Conservation (phyloP, 2,888 invertebrate species). For the Onthophagus sagittarius region DNA sequence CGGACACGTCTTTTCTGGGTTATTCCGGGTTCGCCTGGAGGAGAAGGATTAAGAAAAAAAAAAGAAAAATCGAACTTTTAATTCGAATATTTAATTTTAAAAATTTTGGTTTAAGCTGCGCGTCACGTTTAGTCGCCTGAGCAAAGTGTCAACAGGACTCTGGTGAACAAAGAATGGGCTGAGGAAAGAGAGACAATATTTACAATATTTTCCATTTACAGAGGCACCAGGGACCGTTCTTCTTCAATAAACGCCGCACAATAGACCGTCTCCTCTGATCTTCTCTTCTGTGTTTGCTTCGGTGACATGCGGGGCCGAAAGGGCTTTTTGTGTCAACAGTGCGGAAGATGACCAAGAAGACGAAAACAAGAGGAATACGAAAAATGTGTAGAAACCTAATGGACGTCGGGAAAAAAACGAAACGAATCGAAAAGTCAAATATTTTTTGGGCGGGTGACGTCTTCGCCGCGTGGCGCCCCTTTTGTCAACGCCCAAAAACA, state of each 20-base stretch:
- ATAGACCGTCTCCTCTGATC: background rate
- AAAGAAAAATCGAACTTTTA: background rate
- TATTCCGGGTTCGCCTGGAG: background rate
- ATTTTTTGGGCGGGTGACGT: conserved; percentile 5
- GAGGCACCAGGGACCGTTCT: background rate
- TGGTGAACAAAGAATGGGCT: conserved; percentile 7
- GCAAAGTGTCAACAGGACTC: background rate
- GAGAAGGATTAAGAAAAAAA: background rate
- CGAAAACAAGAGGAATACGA: conserved; percentile 3
- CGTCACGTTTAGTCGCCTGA: background rate
- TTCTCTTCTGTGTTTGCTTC: background rate
- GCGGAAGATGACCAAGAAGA: background rate
- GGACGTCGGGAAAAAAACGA: background rate
- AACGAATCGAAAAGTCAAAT: conserved; percentile 4
- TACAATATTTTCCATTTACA: conserved; percentile 31
- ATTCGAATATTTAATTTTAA: no score
- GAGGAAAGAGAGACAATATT: conserved; percentile 26
- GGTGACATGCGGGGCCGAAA: background rate
- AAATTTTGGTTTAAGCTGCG: background rate
- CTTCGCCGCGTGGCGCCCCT: conserved; percentile 7
- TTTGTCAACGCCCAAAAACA: background rate
- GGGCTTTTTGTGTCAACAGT: background rate
- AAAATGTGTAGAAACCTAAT: background rate
- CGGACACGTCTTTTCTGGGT: background rate
- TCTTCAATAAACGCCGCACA: conserved; percentile 2